Evolutionary conservation across 2,888 invertebrate species (phyloP), one percentile per base, ranked within the genome.

Genomic region (Patella depressa): DNA sequence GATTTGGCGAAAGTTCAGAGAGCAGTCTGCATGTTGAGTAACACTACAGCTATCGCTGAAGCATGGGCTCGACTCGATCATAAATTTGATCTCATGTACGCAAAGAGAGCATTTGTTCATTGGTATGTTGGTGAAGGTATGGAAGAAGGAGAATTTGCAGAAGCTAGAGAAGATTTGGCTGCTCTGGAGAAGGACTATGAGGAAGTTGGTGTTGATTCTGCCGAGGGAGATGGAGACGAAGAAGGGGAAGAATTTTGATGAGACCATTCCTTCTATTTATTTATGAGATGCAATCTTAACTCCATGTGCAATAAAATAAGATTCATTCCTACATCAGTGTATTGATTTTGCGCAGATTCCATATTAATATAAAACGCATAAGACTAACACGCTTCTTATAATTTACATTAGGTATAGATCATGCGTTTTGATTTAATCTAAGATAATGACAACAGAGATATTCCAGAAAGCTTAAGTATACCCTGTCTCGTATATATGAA

Each of bases 61-160:
- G 65, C 65, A 3, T 65, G 65, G 65, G 65, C 65, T 19, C 65
- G 65, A 24, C 65, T 65, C 24, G 65, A 65, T 65, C 65, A 65
- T 65, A 65, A 65, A 65, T 65, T 65, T 19, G 65, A 65, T 65
- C 65, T 65, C 0, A 65, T 65, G 65, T 65, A 65, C 11, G 65
- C 65, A 3, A 65, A 65, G 24, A 65, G 65, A 19, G 65, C 65
- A 12, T 65, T 65, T 24, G 65, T 65, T 5, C 65, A 65, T 65
- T 65, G 65, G 65, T 65, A 65, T 65, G 65, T 65, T 19, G 65
- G 65, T 65, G 65, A 65, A 65, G 65, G 65, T 24, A 65, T 65
- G 65, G 65, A 65, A 65, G 65, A 65, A 65, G 65, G 65, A 1
- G 65, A 65, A 65, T 65, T 65, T 65, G 65, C 65, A 19, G 65